A percentile compares a stretch with the other conserved stretches of the same genome.
Evolutionary conservation across 2,797 vertebrate genomes (phyloP).

Genomic region (Sylvilagus floridanus): DNA sequence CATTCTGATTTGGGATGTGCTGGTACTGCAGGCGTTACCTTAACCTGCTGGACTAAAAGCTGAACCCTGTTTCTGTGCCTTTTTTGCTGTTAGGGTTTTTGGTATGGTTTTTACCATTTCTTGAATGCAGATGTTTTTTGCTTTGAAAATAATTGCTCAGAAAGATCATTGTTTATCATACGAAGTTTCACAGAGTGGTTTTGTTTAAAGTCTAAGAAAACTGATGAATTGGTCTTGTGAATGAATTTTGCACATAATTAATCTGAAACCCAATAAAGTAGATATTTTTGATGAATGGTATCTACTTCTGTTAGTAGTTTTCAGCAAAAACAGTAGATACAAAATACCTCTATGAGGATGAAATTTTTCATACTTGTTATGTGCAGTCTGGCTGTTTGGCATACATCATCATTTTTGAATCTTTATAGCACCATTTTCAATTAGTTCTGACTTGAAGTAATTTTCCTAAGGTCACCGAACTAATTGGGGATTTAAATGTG

Average conservation of each 20-base stretch:
- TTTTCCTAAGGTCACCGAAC: neutral
- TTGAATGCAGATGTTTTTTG: neutral
- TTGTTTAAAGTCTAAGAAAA: conserved; percentile 47
- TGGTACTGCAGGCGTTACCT: no score
- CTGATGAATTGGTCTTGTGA: neutral
- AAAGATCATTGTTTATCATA: conserved; percentile 30
- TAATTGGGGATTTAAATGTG: neutral
- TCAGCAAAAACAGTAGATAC: neutral
- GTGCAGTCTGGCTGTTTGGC: neutral
- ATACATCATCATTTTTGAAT: neutral
- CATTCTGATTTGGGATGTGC: no score
- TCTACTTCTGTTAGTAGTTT: conserved; percentile 6
- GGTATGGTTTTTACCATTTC: neutral
- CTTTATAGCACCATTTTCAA: conserved; percentile 32
- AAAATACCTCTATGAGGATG: neutral
- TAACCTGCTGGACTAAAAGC: no score
- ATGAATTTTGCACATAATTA: neutral
- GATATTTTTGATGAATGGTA: neutral
- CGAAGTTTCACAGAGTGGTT: conserved; percentile 31
- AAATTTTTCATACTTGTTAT: conserved; percentile 3
- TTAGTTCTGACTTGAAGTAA: neutral
- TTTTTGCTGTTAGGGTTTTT: neutral
- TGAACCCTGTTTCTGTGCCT: neutral
- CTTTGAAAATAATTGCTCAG: conserved; percentile 52
- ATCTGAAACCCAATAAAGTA: conserved; percentile 15